Conservation (phyloP, 1,140 invertebrate genomes). For the Drosophila navojoa region DNA sequence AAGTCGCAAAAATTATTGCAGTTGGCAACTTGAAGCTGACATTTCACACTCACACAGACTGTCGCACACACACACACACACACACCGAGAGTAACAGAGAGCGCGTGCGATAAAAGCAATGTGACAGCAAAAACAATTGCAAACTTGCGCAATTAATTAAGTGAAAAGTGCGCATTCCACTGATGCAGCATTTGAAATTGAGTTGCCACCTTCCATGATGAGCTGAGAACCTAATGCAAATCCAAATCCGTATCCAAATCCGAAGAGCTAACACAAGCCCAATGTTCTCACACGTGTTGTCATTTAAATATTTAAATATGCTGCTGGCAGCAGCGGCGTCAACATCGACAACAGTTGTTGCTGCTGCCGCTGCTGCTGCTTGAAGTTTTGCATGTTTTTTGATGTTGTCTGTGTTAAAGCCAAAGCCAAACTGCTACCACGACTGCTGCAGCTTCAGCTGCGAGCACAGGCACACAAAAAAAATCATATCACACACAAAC, state of each 20-base stretch:
- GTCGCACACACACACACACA: slow-evolving; percentile 8
- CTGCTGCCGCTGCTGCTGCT: slow-evolving; percentile 19
- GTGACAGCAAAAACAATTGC: slow-evolving; percentile 80
- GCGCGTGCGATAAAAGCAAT: slow-evolving; percentile 78
- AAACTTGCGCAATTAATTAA: slow-evolving; percentile 81
- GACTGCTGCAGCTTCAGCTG: slow-evolving; percentile 29
- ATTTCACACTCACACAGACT: slow-evolving; percentile 52
- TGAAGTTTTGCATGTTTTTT: slow-evolving; percentile 77
- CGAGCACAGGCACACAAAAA: slow-evolving; percentile 25
- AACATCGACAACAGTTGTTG: slow-evolving; percentile 46
- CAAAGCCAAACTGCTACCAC: slow-evolving; percentile 74
- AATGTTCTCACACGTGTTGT: slow-evolving; percentile 80
- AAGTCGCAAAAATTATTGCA: slow-evolving; percentile 81
- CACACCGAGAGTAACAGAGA: slow-evolving; percentile 42
- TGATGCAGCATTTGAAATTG: slow-evolving; percentile 46
- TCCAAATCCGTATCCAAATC: neutral
- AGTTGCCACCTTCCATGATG: slow-evolving; percentile 28
- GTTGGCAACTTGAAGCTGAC: slow-evolving; percentile 80
- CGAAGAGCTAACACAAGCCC: slow-evolving; percentile 43
- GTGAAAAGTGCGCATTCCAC: slow-evolving; percentile 72
- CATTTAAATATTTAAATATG: slow-evolving; percentile 79
- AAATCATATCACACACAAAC: slow-evolving; percentile 43
- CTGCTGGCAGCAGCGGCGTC: slow-evolving; percentile 67
- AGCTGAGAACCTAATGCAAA: slow-evolving; percentile 13
- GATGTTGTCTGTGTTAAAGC: slow-evolving; percentile 73